Conservation (phyloP, 1,140 invertebrate genomes). For the Choristoneura fumiferana region DNA sequence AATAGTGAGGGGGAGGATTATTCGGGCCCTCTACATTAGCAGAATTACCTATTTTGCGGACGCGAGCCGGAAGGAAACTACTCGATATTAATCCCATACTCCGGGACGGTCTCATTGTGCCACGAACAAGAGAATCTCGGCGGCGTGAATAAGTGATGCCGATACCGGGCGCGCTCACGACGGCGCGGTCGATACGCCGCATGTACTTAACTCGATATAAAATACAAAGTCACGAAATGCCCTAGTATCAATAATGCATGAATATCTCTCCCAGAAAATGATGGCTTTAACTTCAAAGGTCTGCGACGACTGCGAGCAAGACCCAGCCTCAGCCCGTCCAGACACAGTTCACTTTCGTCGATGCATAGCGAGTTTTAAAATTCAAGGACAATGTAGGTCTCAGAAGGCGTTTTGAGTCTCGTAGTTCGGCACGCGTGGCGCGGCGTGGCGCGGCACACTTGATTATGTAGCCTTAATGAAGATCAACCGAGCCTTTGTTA, state of each 20-base stretch:
- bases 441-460: too few species aligned
- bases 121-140: neutral
- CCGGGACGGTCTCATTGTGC: neutral
- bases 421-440: too few species aligned
- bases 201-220: neutral
- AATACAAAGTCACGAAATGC: conserved; percentile 7
- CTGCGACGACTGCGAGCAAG: neutral
- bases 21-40: neutral
- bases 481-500: too few species aligned
- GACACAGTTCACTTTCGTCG: neutral
- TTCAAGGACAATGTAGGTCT: conserved; percentile 3
- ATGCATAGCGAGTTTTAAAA: neutral
- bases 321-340: neutral
- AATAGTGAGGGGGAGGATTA: conserved; percentile 6
- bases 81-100: neutral
- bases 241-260: neutral
- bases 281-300: conserved; percentile 2
- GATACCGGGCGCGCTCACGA: neutral
- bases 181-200: neutral
- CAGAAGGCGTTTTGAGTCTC: neutral
- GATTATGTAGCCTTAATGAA: too few species aligned
- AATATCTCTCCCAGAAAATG: conserved; percentile 1
- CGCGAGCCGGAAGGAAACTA: neutral
- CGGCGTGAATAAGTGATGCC: neutral
- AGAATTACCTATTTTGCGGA: neutral